Conservation (phyloP, 2,113 vertebrate genomes). For the Machaerirhynchus nigripectus region DNA sequence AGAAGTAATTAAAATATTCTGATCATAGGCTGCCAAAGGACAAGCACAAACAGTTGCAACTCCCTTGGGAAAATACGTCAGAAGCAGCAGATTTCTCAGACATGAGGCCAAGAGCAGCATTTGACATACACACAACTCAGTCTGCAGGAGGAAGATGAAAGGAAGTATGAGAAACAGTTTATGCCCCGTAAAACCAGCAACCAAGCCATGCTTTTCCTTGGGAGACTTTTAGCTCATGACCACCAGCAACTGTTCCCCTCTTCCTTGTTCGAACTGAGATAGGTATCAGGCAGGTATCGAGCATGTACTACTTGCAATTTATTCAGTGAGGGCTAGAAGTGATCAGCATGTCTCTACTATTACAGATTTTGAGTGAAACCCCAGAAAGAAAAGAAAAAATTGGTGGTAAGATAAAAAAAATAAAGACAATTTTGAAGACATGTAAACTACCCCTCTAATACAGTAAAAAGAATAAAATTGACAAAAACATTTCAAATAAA, state of each 20-base stretch:
- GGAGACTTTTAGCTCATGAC: neutral
- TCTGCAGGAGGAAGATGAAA: neutral
- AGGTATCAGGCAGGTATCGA: neutral
- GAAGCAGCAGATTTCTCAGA: conserved; percentile 20
- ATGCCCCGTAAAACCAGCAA: neutral
- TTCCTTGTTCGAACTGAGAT: neutral
- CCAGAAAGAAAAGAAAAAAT: neutral
- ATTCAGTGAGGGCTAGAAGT: neutral
- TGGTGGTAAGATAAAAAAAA: neutral
- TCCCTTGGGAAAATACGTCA: neutral
- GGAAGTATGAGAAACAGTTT: neutral
- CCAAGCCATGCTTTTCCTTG: neutral
- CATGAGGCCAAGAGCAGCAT: neutral
- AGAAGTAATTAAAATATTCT: neutral
- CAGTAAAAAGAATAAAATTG: neutral
- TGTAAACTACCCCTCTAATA: neutral
- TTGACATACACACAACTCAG: neutral
- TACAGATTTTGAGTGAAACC: neutral
- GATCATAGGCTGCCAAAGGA: neutral
- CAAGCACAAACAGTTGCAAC: neutral
- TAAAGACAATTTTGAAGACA: neutral
- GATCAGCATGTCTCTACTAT: neutral
- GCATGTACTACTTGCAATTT: neutral
- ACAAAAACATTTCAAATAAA: neutral
- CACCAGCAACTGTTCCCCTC: neutral